Base-by-base conservation (phyloP, 2,113 vertebrate genomes). In the Datnioides undecimradiatus region DNA sequence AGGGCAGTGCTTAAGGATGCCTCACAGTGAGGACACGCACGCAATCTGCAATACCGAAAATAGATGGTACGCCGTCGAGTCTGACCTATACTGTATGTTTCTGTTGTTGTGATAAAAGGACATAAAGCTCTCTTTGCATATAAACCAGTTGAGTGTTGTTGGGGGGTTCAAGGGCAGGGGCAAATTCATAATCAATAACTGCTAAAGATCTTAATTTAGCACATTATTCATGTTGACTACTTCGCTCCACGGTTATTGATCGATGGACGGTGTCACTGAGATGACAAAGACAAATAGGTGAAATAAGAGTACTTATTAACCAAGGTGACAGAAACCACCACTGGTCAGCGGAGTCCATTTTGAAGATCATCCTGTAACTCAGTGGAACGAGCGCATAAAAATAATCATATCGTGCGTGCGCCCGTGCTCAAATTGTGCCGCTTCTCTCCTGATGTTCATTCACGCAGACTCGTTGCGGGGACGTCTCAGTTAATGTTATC, bases 221-320 rank as follows among this genome's bases (percentile, higher is more conserved):
- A 72, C 80, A 86, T 94, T 90, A 91, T 90, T 95, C 92, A 90
- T 83, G 69, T 86, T 91, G 87, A 93, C 89, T 84, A 81, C 90
- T 91, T 90, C 90, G 79, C 38, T 83, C 83, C 75, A 41, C 68
- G 74, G 41, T 60, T 92, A 92, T 92, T 83, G 92, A 94, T 91
- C 83, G 66, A 90, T 54, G 62, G 76, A 78, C 86, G 83, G 80
- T 80, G 87, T 79, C 67, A 41, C 76, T 34, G 83, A 81, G 76
- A 87, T 90, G 88, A 88, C 88, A 85, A 85, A 79, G 86, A 92
- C 80, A 68, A 90, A 88, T 71, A 82, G 78, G 79, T 64, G 48
- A 73, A 59, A 70, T 48, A 45, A 75, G 58, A 66, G 58, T n/a
- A 71, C 63, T 67, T 82, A 72, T 75, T 79, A 66, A 79, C 79